phyloP scores from a whole-genome alignment of 2,113 vertebrate genomes.

The Lichenostomus cassidix region DNA sequence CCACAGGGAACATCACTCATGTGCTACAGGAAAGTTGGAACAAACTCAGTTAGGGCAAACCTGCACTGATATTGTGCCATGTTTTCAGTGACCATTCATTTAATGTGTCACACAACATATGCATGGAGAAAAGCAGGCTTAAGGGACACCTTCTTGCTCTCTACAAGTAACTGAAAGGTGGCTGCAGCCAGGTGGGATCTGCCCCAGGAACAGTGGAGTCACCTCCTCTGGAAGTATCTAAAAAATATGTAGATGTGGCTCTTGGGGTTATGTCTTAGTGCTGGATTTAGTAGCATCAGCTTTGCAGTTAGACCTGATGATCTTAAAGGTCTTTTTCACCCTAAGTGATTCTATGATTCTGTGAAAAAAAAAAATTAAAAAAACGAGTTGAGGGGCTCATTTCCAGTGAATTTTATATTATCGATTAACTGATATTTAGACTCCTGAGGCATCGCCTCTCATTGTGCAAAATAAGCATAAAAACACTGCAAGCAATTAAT shows the following conservation, averaged over 20 bases:
- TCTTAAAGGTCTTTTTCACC: neutral
- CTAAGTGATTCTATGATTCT: neutral
- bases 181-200: neutral
- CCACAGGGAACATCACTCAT: neutral
- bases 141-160: neutral
- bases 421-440: conserved; percentile 74
- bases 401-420: conserved; percentile 68
- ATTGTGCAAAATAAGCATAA: conserved; percentile 78
- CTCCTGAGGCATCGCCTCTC: conserved; percentile 63
- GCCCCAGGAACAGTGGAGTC: neutral
- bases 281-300: neutral
- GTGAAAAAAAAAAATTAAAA: neutral
- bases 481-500: conserved; percentile 79
- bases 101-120: neutral
- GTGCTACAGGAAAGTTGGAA: neutral
- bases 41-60: neutral
- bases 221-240: neutral
- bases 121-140: neutral
- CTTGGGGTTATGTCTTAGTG: neutral
- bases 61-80: neutral
- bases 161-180: neutral
- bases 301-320: neutral
- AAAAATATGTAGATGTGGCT: neutral
- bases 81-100: neutral
- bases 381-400: conserved; percentile 42